phyloP scores from a whole-genome alignment of 2,797 vertebrate genomes.

The Tadarida brasiliensis region DNA sequence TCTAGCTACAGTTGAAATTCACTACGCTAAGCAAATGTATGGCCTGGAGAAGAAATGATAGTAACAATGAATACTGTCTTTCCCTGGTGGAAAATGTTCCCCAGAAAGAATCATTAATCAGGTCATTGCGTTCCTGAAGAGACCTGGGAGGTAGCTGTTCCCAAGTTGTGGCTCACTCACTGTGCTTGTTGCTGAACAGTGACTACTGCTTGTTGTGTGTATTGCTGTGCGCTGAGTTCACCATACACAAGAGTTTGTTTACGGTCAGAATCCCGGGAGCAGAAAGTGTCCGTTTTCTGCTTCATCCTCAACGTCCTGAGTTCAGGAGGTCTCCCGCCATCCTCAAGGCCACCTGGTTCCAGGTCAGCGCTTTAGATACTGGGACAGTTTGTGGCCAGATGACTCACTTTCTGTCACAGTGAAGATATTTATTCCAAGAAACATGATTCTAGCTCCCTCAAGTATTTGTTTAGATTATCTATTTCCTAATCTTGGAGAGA shows the following conservation, averaged over 20 bases:
- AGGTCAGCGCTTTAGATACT: not conserved
- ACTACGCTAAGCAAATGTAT: accelerated
- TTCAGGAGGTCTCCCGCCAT: not conserved
- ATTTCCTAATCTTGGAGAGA: not conserved
- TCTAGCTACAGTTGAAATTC: not conserved
- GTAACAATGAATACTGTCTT: not conserved
- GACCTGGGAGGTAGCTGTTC: not conserved
- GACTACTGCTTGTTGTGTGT: too few species aligned
- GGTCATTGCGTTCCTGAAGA: not conserved
- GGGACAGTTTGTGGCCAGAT: not conserved
- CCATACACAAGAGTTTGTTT: not conserved
- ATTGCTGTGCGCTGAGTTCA: not conserved
- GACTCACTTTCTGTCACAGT: not conserved
- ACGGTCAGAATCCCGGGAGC: not conserved
- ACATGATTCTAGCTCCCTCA: not conserved
- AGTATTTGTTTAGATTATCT: not conserved
- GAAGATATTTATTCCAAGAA: not conserved
- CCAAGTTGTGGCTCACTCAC: not conserved
- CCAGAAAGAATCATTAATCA: not conserved
- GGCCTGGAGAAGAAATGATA: not conserved
- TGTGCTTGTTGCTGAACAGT: not conserved
- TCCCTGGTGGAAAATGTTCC: not conserved
- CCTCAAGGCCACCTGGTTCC: not conserved
- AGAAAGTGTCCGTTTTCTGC: not conserved
- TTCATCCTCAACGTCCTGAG: not conserved